Base-by-base conservation (phyloP, 2,113 vertebrate genomes). In the Paratilapia polleni region DNA sequence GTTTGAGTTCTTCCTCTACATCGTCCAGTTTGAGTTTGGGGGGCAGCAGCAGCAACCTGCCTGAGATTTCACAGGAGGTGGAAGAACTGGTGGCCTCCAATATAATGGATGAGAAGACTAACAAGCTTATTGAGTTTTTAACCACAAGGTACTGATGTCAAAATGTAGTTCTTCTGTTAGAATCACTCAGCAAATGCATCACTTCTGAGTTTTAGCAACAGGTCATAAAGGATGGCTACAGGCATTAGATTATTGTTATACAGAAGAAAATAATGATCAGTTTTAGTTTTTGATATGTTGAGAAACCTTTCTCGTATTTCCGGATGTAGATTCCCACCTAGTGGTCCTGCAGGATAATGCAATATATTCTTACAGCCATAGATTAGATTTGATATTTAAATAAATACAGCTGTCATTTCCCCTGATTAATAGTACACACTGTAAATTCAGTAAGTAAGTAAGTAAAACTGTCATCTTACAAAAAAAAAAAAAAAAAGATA, bases 61-160 rank as follows among this genome's bases (percentile, higher is more conserved):
- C 98, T 0, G 98, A 99, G 91, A 98, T 98, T 89, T 95, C 97
- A 17, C 97, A 97, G 26, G 97, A 98, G 66, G 94, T 97, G 34
- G 98, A 99, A 62, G 97, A 98, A 26, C 95, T 96, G 77, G 97
- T 97, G 76, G 63, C 95, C 43, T 94, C 96, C 59, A 93, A 84
- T 4, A 97, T 97, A 88, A 91, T 91, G 1, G 97, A 98, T 80
- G 96, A 98, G 84, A 99, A 98, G 89, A 97, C 97, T 13, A 97
- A 97, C 94, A 99, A 99, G 90, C 97, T 99, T 87, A 98, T 99
- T 59, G 98, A 99, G 93, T 99, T 99, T 93, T 96, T 99, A 91
- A 98, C 97, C 6, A 98, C 97, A 92, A 99, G 98, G 98, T 99
- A 90, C 43, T 20, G 7, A 7, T 54, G 4, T n/a, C 2, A 0